Evolutionary conservation across 2,113 vertebrate species (phyloP).

Genomic region (Corydoras maculifer): DNA sequence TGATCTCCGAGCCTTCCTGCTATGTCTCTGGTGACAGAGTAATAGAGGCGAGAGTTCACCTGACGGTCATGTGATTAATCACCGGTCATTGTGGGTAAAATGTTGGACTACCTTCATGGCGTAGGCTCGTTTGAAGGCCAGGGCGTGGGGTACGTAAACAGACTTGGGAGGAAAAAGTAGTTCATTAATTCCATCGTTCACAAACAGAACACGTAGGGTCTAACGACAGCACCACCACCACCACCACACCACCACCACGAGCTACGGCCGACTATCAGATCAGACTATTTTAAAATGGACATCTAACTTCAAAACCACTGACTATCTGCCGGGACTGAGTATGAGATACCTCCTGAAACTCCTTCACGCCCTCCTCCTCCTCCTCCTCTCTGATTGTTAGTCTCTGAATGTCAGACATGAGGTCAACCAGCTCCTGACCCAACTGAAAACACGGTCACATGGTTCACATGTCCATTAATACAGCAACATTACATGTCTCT

Average conservation of each 20-base stretch:
- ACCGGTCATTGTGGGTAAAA: conserved; percentile 42
- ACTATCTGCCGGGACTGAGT: not conserved
- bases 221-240: not conserved
- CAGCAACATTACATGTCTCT: no score
- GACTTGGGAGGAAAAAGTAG: conserved; percentile 65
- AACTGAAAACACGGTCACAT: conserved; percentile 55
- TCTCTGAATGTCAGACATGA: conserved; percentile 55
- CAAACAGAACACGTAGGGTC: not conserved
- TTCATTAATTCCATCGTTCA: conserved; percentile 10
- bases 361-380: conserved; percentile 17
- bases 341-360: conserved; percentile 54
- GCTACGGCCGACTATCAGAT: not conserved
- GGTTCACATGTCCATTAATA: conserved; percentile 6
- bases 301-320: not conserved
- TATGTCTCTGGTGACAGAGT: conserved; percentile 23
- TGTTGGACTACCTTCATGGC: conserved; percentile 79
- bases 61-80: conserved; percentile 6
- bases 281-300: not conserved
- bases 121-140: conserved; percentile 83
- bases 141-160: conserved; percentile 83
- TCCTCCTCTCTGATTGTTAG: conserved; percentile 47
- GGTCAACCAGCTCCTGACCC: conserved; percentile 59
- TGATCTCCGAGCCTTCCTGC: not conserved
- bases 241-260: conserved; percentile 3
- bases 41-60: conserved; percentile 13